Evolutionary conservation across 2,888 invertebrate genomes (phyloP), one percentile per base, ranked within the genome.

Genomic region (Corythucha ciliata): DNA sequence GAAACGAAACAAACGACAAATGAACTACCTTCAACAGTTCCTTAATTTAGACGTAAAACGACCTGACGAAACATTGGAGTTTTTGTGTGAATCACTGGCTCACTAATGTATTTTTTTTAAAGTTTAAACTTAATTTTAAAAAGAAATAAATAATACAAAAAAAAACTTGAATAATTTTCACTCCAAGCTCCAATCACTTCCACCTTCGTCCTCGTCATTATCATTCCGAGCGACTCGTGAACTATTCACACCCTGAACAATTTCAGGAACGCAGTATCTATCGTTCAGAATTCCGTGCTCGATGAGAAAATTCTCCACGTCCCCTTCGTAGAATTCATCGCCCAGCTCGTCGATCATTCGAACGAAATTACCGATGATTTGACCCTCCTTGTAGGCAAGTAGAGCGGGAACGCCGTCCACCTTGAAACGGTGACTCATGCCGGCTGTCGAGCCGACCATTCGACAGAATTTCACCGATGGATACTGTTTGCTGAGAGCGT

Each of bases 301-400:
- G 54, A 87, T 79, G 4, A 97, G 75, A 69, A 85, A 93, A 61
- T 80, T 79, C 72, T 94, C 91, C 16, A 97, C 81, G 70, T 96
- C 94, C 26, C 81, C 81, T 3, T 87, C 78, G 70, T 78, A 88
- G 70, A 96, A 96, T 65, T 93, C 90, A 64, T 81, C 81, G 0
- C 93, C 92, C 44, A 97, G 74, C 64, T 90, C 90, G 63, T 88
- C 82, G 0, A 83, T 80, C 12, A 97, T 66, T 47, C 85, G 77
- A 1, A 96, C 81, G 71, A 93, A 94, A 70, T 93, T 96, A 18
- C 93, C 93, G 64, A 96, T 81, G 4, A 94, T 72, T 64, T 86
- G 83, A 3, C 91, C 90, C 33, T 76, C 81, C 71, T 91, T 92
- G 67, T 97, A 97, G 0, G 89, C 81, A 29, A 96, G 71, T 47